These are phyloP conservation scores for Lutjanus argentimaculatus DNA, from an alignment of 2,797 vertebrate genomes.

Conservation along the genomic window DNA sequence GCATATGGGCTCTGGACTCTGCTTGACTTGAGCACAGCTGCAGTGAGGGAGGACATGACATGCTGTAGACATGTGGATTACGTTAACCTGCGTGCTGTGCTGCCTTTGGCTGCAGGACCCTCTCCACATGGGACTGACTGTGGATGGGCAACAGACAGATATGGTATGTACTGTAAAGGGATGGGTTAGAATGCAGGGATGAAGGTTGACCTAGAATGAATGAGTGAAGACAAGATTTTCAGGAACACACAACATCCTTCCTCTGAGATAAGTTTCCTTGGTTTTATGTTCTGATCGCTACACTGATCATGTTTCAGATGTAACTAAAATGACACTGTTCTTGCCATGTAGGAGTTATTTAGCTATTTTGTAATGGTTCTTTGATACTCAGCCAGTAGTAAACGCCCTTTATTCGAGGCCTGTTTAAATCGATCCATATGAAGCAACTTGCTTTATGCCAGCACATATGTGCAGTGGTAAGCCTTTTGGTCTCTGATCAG, in stretches of 20 bases:
- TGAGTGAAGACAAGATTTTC: not conserved
- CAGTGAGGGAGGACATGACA: conserved; percentile 48
- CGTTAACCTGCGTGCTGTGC: conserved; percentile 61
- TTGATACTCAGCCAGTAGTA: conserved; percentile 16
- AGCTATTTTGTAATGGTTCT: not conserved
- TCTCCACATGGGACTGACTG: conserved; percentile 59
- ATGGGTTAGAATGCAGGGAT: not conserved
- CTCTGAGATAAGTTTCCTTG: not conserved
- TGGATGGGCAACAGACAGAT: conserved; percentile 53
- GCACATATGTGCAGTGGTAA: conserved; percentile 22
- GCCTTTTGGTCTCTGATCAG: conserved; percentile 11
- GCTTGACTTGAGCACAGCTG: conserved; percentile 46
- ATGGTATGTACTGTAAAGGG: conserved; percentile 54
- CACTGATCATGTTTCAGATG: not conserved
- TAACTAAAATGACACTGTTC: not conserved
- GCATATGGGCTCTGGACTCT: conserved; percentile 48
- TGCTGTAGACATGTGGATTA: conserved; percentile 73
- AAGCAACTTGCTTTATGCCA: conserved; percentile 11
- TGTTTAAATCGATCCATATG: conserved; percentile 54
- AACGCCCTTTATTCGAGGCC: conserved; percentile 19
- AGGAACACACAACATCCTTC: not conserved
- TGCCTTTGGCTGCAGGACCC: conserved; percentile 60
- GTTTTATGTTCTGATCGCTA: not conserved
- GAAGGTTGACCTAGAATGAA: not conserved
- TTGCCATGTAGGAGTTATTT: not conserved